Base-by-base conservation (phyloP, 2,888 invertebrate species). In the Phaedon cochleariae region DNA sequence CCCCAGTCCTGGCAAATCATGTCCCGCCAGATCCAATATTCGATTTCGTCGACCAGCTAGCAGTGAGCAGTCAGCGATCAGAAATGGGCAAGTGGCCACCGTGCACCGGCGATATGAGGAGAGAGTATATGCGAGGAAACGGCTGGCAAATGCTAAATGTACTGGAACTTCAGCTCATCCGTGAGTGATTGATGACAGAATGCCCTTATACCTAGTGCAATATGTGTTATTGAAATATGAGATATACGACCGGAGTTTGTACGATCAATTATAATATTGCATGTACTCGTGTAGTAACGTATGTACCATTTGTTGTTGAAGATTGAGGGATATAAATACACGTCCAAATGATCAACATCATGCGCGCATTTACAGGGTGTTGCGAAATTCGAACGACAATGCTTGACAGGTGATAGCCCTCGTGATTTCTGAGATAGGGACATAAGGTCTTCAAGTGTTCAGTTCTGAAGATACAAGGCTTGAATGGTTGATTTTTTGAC, bases 181-280 rank as follows among this genome's bases (percentile, higher is more conserved):
- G 83, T 82, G 77, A 84, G 83, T 83, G 83, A 84, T 83, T 82
- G 83, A 84, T 84, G 82, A 80, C 78, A 79, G 76, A 80, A 82
- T 81, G 80, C 82, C 81, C 82, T 81, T 80, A 78, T 79, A 82
- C 81, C 82, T 80, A 81, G 78, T 77, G 81, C 81, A 80, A 81
- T 80, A 81, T 81, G 80, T 81, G 81, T 82, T 82, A 82, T 82
- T 82, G 82, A 82, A 82, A 82, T 82, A 81, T 81, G 80, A 80
- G 78, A 80, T 80, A 78, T 79, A 79, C 75, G 76, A 72, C 73
- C 73, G 72, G 74, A 70, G 73, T 74, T 76, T 72, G 74, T 75
- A 73, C 77, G 71, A 78, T 77, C 77, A 77, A 79, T 78, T 78
- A 78, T 77, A 76, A 76, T 78, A 78, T 77, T 77, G 72, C 69